Evolutionary conservation across 2,113 vertebrate genomes (phyloP), one percentile per base, ranked within the genome.

Genomic region (Pungitius pungitius): DNA sequence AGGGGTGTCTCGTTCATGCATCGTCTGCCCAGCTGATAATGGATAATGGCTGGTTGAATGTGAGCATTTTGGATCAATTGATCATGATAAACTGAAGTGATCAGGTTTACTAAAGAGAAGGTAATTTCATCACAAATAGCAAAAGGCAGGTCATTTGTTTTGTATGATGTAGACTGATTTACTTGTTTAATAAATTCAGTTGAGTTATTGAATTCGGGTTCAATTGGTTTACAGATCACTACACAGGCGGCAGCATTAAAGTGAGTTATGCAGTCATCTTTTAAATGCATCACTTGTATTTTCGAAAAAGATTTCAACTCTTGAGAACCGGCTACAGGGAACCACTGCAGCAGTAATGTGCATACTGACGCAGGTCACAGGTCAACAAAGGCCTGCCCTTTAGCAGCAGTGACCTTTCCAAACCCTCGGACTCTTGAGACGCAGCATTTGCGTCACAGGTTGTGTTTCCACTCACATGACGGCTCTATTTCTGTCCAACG

Each of bases 131-230:
- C 55, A 11, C 35, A 62, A 39, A 51, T 33, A 54, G n/a, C 67
- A 33, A 51, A 54, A 10, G 49, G 30, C 68, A 8, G 52, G 62
- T 83, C 55, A 54, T 69, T 70, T 3, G n/a, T 78, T 90, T 86
- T 89, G 75, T 90, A 89, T 51, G n/a, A 84, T 87, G 68, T 90
- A 85, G 78, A 78, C 56, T 83, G 24, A 82, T 87, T 45, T 67
- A 77, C 78, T 80, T 70, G 82, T 88, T 91, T 82, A 85, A 89
- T 91, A 91, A 92, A 89, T 60, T n/a, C n/a, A n/a, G n/a, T n/a
- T n/a, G n/a, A n/a, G n/a, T n/a, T n/a, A 0, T 64, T 72, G 40
- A 10, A 3, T 42, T 12, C 13, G 12, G 11, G 40, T 42, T 42
- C 2, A 42, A 43, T 6, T 35, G 33, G 33, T 35, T 35, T 35